phyloP scores from a whole-genome alignment of 2,113 vertebrate species.

The Hyaena hyaena region DNA sequence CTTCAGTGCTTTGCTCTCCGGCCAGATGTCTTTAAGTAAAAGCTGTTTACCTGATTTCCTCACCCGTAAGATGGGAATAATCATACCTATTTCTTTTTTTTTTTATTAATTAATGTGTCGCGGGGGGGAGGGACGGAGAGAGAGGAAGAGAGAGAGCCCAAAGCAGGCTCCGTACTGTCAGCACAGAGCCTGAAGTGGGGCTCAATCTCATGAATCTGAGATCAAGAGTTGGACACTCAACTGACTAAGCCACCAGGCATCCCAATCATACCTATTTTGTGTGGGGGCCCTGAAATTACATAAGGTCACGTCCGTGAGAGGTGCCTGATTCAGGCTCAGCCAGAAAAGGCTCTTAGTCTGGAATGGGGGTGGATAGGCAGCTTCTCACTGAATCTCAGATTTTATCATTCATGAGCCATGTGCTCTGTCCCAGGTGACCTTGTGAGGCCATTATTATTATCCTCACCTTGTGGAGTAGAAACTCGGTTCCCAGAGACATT shows the following conservation, averaged over 20 bases:
- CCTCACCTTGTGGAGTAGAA: background rate
- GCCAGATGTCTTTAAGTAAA: background rate
- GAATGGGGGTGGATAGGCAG: too few species aligned
- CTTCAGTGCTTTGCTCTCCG: background rate
- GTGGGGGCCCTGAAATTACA: background rate
- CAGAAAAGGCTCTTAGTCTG: fast-evolving
- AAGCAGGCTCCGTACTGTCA: too few species aligned
- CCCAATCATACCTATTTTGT: background rate
- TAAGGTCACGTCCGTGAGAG: background rate
- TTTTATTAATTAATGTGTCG: too few species aligned
- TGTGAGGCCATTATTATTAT: background rate
- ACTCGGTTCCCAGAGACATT: background rate
- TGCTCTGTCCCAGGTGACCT: background rate
- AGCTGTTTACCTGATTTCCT: background rate
- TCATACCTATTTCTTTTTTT: background rate
- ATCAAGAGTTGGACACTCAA: too few species aligned
- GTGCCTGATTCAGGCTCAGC: background rate
- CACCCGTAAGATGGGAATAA: background rate
- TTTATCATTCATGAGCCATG: background rate
- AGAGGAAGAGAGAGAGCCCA: too few species aligned
- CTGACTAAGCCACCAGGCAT: too few species aligned
- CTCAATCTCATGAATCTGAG: too few species aligned
- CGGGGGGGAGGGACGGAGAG: too few species aligned
- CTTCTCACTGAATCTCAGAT: too few species aligned
- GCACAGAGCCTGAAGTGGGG: too few species aligned